These are phyloP conservation scores for Cetoscarus ocellatus DNA, from an alignment of 2,797 vertebrate genomes.

Conservation along the genomic window DNA sequence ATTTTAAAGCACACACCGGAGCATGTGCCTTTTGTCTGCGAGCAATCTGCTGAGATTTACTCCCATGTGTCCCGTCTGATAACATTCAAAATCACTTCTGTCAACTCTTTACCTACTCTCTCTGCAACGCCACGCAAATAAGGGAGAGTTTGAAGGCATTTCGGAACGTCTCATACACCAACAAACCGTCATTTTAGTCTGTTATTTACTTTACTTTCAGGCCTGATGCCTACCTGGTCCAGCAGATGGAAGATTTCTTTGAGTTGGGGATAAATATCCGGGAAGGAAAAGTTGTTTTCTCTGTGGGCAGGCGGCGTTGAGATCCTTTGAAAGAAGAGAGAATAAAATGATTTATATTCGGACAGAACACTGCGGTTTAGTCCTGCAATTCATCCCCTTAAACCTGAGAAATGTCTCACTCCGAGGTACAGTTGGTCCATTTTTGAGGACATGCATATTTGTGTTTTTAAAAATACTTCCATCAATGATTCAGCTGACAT, in stretches of 20 bases:
- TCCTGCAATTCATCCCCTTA: no score
- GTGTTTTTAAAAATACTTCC: no score
- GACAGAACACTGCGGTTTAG: no score
- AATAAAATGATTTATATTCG: background rate
- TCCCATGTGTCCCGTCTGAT: constrained; percentile 64
- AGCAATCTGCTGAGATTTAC: constrained; percentile 64
- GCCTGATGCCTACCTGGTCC: constrained; percentile 63
- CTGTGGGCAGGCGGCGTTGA: constrained; percentile 25
- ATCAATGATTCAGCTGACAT: no score
- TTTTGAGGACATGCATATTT: no score
- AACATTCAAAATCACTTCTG: constrained; percentile 38
- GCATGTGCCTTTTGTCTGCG: constrained; percentile 67
- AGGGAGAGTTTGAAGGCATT: constrained; percentile 6
- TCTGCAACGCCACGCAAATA: constrained; percentile 23
- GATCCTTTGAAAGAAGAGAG: constrained; percentile 5
- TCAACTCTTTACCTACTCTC: constrained; percentile 21
- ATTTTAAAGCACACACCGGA: constrained; percentile 66
- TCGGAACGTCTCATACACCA: background rate
- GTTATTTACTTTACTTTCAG: background rate
- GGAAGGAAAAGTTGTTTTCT: constrained; percentile 61
- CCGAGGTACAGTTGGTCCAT: no score
- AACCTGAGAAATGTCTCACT: no score
- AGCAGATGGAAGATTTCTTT: constrained; percentile 72
- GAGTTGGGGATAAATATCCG: constrained; percentile 61
- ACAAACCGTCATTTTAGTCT: background rate